Evolutionary conservation across 2,797 vertebrate genomes (phyloP), one percentile per base, ranked within the genome.

Genomic region (Sebastes elongatus): DNA sequence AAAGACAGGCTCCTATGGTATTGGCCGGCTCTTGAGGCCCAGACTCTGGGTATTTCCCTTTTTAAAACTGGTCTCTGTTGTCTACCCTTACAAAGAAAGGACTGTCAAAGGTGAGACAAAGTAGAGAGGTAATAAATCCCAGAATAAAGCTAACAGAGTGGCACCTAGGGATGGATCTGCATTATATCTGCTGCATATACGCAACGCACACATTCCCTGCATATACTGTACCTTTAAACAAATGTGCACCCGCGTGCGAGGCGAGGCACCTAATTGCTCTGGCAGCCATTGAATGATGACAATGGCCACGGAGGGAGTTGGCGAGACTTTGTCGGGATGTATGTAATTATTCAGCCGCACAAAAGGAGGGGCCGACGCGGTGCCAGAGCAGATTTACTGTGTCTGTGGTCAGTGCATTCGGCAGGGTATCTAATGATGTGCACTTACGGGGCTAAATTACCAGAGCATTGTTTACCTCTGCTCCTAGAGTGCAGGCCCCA

Each of bases 361-460:
- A 90, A 91, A 91, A 81, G 76, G 73, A 86, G 79, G 76, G 82
- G 80, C 75, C 52, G 78, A 76, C 8, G 42, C 64, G 69, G 76
- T 89, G 92, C 86, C 90, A 89, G 65, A 86, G 89, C 86, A 89
- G 89, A 94, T 94, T 94, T 91, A 92, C 78, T 60, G 75, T 61
- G 74, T 90, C 84, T 84, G 86, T 78, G 93, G 93, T 88, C 89
- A 80, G 85, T 49, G 89, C 73, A 86, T 91, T 92, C 88, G 76
- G 83, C 53, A 0, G 76, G 82, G 83, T 85, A 68, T 85, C 86
- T 92, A 91, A 93, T 92, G 92, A 94, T 88, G 92, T 72, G 83
- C 92, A 90, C 88, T 93, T 89, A 88, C 11, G 57, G 89, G 89
- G 73, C 88, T 86, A 83, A 88, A 94, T 93, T 85, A 92, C 90